Evolutionary conservation across 1,140 invertebrate genomes (phyloP), one percentile per base, ranked within the genome.

Genomic region (Helicoverpa armigera): DNA sequence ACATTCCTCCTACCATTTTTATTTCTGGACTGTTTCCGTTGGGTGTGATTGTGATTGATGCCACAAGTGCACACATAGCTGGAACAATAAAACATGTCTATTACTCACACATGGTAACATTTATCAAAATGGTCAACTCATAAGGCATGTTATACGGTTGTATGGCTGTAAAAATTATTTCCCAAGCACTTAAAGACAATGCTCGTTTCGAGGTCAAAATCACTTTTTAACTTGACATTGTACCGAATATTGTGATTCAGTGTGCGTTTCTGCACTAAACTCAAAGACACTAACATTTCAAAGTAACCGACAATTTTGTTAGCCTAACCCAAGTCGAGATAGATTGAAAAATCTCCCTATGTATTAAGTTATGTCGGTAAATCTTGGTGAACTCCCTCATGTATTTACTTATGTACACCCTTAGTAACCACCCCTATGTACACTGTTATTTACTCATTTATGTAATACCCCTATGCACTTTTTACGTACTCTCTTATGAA

Each of bases 21-120:
- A 88, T 90, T 83, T 94, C 89, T 23, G 95, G 95, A 85, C 92
- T 95, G 67, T 95, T 95, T 61, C 95, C 95, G 89, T 95, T 95
- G 58, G 95, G 87, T 65, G 92, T 93, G 78, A 95, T 87, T 67
- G 93, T 92, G 48, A 95, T 95, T 51, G 92, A 78, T 74, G 88
- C 83, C 16, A 89, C 90, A 63, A 91, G 79, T n/a, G 80, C 80
- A 65, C 91, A 89, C 78, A 94, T 85, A 75, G 90, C 95, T 95
- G 92, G 80, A 95, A 94, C 85, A 92, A 91, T 16, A 86, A 86
- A 84, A 82, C 35, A 82, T 31, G 67, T 69, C 50, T 35, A 73
- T 76, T 60, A 50, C 53, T 74, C 51, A 14, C 69, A n/a, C 50
- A 43, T 29, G 50, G 18, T 54, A 18, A 29, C n/a, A 4, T 2